Base-by-base conservation (phyloP, 2,797 vertebrate species). In the Hipposideros larvatus region DNA sequence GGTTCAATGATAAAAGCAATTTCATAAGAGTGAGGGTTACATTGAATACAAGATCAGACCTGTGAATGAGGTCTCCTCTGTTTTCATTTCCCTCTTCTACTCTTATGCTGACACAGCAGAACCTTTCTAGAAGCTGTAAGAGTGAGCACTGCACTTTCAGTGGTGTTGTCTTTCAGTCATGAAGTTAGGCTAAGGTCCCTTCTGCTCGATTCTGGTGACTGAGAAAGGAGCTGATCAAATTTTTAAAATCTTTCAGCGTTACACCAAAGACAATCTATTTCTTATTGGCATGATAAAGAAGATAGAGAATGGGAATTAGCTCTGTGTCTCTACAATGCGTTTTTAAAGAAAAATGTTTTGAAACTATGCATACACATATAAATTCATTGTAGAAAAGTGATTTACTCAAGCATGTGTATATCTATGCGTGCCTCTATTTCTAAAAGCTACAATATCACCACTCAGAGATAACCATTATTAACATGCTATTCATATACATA, bases 201-300 rank as follows among this genome's bases (percentile, higher is more conserved):
- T 93, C 51, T 68, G 46, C 46, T 83, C 86, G 65, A 74, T 73
- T 85, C 41, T 93, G 15, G 11, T 90, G 21, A 75, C 28, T 92
- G 18, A 80, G 31, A 41, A 87, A 84, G 46, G 53, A 65, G 37
- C 11, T 82, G 24, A 91, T 80, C 59, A 63, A 80, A 78, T 88
- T 80, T 83, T 91, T 9, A 85, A 91, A 57, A 31, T 41, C 24
- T 84, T 86, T 78, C 61, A 68, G 19, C 4, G 48, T 87, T 61
- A 70, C 43, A 80, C 19, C 31, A 90, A 90, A 78, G 24, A 41
- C 4, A 85, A 18, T 66, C 16, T 57, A 5, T n/a, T 74, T 95
- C 34, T 59, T 59, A 65, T 28, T 15, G 11, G 11, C 31, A 91
- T 4, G 3, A 53, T 43, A 48, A 57, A 43, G 37, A 73, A 78